These are phyloP conservation scores for Sphyrna mokarran DNA, from an alignment of 2,113 vertebrate species.

Conservation along the genomic window DNA sequence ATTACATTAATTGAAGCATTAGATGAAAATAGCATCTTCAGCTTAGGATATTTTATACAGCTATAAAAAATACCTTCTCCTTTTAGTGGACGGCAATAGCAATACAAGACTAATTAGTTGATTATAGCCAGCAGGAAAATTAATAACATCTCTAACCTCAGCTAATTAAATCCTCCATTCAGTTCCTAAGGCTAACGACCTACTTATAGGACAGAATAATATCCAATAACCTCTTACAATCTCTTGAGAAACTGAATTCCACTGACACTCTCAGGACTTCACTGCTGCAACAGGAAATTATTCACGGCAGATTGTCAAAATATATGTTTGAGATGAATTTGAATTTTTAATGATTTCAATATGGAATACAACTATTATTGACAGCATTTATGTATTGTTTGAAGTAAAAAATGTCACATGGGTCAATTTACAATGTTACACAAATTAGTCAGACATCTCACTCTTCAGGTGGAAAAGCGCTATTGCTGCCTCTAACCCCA, in stretches of 20 bases:
- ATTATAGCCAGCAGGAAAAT: constrained; percentile 8
- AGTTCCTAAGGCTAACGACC: neutral
- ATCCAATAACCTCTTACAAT: constrained; percentile 1
- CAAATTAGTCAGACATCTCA: neutral
- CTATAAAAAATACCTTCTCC: neutral
- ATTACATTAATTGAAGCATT: neutral
- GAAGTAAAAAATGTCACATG: neutral
- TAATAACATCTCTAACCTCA: constrained; percentile 6
- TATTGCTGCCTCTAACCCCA: neutral
- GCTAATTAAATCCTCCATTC: constrained; percentile 11
- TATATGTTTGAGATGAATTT: neutral
- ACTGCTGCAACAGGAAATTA: neutral
- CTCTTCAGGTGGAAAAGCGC: neutral
- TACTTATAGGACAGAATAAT: neutral
- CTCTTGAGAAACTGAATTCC: neutral
- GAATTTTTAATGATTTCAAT: neutral
- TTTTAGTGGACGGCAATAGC: neutral
- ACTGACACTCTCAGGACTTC: neutral
- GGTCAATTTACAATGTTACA: neutral
- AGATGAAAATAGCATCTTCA: neutral
- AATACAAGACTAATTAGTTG: neutral
- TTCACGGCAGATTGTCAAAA: constrained; percentile 11
- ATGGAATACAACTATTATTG: neutral
- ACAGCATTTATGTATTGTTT: neutral
- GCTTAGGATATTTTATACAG: neutral